Conservation (phyloP, 2,113 vertebrate species). For the Hippocampus zosterae region DNA sequence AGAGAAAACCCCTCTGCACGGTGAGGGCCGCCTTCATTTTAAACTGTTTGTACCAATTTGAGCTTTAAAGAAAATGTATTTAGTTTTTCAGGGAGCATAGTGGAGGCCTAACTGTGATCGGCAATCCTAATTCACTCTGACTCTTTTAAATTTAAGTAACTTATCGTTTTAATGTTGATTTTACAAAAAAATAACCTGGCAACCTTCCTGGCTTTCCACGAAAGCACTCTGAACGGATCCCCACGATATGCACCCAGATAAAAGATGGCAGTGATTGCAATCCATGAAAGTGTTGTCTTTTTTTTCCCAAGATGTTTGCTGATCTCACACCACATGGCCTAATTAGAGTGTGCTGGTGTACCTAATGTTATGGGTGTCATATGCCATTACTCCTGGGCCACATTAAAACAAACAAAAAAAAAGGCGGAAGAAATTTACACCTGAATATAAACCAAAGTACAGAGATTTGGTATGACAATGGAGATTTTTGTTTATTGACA, state of each 20-base stretch:
- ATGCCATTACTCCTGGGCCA: not conserved
- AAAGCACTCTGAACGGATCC: not conserved
- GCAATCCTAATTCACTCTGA: not conserved
- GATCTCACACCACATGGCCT: not conserved
- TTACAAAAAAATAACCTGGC: not conserved
- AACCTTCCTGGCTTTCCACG: not conserved
- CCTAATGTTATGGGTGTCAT: not conserved
- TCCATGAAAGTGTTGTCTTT: not conserved
- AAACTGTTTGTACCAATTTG: not conserved
- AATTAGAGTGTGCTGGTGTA: not conserved
- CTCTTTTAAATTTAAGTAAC: not conserved
- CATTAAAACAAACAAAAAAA: not conserved
- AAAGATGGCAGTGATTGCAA: not conserved
- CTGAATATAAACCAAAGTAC: conserved; percentile 21
- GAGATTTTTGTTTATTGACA: conserved; percentile 58
- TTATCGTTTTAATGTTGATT: not conserved
- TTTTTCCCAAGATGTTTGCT: not conserved
- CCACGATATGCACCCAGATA: not conserved
- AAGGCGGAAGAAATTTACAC: conserved; percentile 4
- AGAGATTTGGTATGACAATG: conserved; percentile 53
- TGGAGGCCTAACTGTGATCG: no score
- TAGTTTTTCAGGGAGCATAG: not conserved
- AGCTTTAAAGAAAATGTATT: not conserved
- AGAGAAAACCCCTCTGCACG: no score
- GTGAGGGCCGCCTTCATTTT: not conserved